Base-by-base conservation (phyloP, 2,113 vertebrate genomes). In the Crotophaga sulcirostris region DNA sequence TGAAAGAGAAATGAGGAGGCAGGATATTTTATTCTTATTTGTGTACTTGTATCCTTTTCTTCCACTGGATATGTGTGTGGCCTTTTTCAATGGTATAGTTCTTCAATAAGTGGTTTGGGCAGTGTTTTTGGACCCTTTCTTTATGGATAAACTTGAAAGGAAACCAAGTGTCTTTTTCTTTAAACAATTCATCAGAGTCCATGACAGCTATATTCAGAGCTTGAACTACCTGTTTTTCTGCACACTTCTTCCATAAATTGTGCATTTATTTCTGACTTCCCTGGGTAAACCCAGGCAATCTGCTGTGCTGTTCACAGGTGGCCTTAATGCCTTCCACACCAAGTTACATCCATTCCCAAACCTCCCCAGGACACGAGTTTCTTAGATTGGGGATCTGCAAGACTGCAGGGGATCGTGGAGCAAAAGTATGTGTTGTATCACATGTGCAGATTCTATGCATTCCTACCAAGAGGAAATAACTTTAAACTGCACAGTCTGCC, bases 21-120 rank as follows among this genome's bases (percentile, higher is more conserved):
- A 62, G 68, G 62, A 62, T 85, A 51, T 74, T 92, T 97, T 94
- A 84, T 96, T 90, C 45, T 89, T 69, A 70, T 68, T 91, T 94
- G 47, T 90, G 51, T 90, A n/a, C 17, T 63, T 93, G n/a, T 76
- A 62, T 87, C 44, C 86, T 94, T 96, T 84, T 92, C 58, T 89
- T 96, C 82, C 80, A 68, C 81, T 90, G 73, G 52, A 70, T 89
- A 34, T 59, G 60, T 54, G 40, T 59, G 54, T 77, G 87, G 8
- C 73, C 90, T 87, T 80, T 96, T 89, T 86, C 25, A 66, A 29
- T 58, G 69, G 28, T 8, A 8, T 28, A 89, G 63, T 87, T 76
- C 68, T 79, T 95, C 82, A 85, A 64, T 87, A 91, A 89, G 78
- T 89, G 44, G 38, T 63, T 87, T 74, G 73, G 58, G 45, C 82